phyloP scores from a whole-genome alignment of 1,140 invertebrate genomes.

The Drosophila sp. region DNA sequence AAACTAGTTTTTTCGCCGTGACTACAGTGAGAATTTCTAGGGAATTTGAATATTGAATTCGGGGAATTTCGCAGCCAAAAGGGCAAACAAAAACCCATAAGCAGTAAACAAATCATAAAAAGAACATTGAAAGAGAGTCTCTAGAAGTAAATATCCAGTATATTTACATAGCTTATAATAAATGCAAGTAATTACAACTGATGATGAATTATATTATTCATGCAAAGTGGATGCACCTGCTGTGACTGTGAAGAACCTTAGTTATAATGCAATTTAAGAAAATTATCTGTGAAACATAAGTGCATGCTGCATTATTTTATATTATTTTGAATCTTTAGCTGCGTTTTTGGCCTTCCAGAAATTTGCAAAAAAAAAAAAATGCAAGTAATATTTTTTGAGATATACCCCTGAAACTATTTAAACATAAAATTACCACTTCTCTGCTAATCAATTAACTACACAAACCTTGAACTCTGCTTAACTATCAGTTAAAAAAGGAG shows the following conservation, averaged over 20 bases:
- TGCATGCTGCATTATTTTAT: background rate
- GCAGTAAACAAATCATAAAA: conserved; percentile 4
- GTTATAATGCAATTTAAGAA: background rate
- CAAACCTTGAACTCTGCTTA: conserved; percentile 44
- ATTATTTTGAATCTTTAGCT: background rate
- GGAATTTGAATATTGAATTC: conserved; percentile 7
- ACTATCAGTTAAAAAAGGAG: background rate
- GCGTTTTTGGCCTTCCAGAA: background rate
- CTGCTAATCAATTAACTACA: conserved; percentile 45
- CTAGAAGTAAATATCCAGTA: background rate
- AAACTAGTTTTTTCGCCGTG: conserved; percentile 4
- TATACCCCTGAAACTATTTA: conserved; percentile 13
- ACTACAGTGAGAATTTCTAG: conserved; percentile 3
- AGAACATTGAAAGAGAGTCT: background rate
- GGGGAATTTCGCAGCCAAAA: conserved; percentile 1
- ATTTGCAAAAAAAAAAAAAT: background rate
- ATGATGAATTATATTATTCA: background rate
- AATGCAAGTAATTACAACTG: background rate
- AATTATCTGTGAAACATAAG: background rate
- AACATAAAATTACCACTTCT: conserved; percentile 20
- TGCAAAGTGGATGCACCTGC: background rate
- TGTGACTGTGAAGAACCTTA: background rate
- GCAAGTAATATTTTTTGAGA: conserved; percentile 1
- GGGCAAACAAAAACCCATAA: conserved; percentile 8
- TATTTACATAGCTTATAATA: conserved; percentile 1